Evolutionary conservation across 1,140 invertebrate genomes (phyloP), one percentile per base, ranked within the genome.

Genomic region (Gryon sp.): DNA sequence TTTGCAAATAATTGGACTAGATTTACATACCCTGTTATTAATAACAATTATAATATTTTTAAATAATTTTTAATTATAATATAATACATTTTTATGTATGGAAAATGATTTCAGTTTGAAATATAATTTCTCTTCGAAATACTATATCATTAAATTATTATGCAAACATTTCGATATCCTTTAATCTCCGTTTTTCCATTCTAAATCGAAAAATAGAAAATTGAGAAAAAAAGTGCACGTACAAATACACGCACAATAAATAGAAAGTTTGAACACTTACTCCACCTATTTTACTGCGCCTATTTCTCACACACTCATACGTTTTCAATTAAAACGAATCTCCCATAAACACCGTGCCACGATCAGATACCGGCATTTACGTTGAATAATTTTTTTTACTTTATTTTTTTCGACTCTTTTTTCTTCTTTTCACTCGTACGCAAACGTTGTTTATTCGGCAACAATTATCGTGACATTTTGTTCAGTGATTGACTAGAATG

Each of bases 381-480:
- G 1, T 43, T 11, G 20, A n/a, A n/a, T 11, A n/a, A 0, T 16
- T 1, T 22, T 19, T 16, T 36, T 55, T n/a, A 0, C 19, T 22
- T n/a, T n/a, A n/a, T n/a, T n/a, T n/a, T n/a, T 9, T 12, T 12
- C 1, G 32, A 9, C 2, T 34, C 6, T 5, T 2, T 11, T 2
- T 12, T 9, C 11, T 34, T 20, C 11, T 12, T 36, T 46, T 18
- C 24, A 9, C 3, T 36, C 24, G 15, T 18, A 12, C 14, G 8
- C 12, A 6, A n/a, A n/a, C 30, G 30, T 22, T 36, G 41, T 41
- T 41, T 52, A 32, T 41, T 50, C 32, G 28, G 15, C 20, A 30
- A 40, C 34, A 41, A 63, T 63, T 63, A 66, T 14, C 48, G 30
- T 18, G 38, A 52, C 40, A 46, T 45, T 66, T 53, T 28, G 48